A percentile compares a stretch with the other conserved stretches of the same genome.
phyloP scores from a whole-genome alignment of 1,140 invertebrate species.

The Mylabris phalerata region DNA sequence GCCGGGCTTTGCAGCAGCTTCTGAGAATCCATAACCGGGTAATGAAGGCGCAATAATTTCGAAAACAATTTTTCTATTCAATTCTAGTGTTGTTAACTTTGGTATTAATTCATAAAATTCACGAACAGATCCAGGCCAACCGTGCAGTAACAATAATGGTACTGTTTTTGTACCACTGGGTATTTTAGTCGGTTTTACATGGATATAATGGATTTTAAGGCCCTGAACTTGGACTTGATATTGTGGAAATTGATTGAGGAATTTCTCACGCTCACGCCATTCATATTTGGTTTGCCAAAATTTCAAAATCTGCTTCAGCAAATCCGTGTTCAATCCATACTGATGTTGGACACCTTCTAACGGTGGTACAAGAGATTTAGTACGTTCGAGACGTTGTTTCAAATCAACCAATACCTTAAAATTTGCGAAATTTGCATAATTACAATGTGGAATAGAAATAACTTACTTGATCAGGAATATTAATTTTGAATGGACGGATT shows the following conservation, averaged over 20 bases:
- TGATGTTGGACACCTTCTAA: slow-evolving; percentile 63
- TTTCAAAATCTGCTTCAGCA: slow-evolving; percentile 62
- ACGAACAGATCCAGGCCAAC: slow-evolving; percentile 84
- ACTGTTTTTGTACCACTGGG: slow-evolving; percentile 51
- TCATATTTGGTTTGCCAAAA: slow-evolving; percentile 72
- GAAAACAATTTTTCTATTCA: slow-evolving; percentile 61
- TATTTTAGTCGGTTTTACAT: slow-evolving; percentile 53
- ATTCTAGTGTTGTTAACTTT: slow-evolving; percentile 52
- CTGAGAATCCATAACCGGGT: slow-evolving; percentile 81
- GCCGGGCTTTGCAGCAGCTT: slow-evolving; percentile 57
- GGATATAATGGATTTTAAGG: slow-evolving; percentile 69
- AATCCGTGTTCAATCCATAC: slow-evolving; percentile 70
- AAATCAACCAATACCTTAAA: slow-evolving; percentile 56
- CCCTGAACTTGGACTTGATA: slow-evolving; percentile 66
- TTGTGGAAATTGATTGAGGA: slow-evolving; percentile 64
- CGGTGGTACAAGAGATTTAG: slow-evolving; percentile 49
- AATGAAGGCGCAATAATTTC: slow-evolving; percentile 71
- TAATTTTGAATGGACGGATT: slow-evolving; percentile 46
- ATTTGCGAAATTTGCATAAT: neutral
- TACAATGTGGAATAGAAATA: too few species aligned
- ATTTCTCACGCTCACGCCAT: slow-evolving; percentile 60
- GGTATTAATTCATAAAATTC: slow-evolving; percentile 83
- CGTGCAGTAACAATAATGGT: slow-evolving; percentile 72
- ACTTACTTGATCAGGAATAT: slow-evolving; percentile 39
- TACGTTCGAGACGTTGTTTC: slow-evolving; percentile 49